Base-by-base conservation (phyloP, 2,113 vertebrate species). In the Megaptera novaeangliae region DNA sequence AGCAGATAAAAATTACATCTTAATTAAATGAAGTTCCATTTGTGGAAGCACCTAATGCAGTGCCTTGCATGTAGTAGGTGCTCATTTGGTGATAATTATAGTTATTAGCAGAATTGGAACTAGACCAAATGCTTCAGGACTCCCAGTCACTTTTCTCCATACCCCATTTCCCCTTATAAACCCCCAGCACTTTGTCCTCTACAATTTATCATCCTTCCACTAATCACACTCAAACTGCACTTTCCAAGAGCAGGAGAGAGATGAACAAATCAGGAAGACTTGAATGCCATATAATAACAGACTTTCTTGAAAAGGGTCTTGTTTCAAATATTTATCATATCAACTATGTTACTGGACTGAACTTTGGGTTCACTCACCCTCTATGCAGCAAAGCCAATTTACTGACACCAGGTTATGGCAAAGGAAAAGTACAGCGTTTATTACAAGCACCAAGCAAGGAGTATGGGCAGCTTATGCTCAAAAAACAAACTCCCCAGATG, bases 1-100 rank as follows among this genome's bases (percentile, higher is more conserved):
- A 21, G 46, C 31, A 96, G 63, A 92, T 91, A 92, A 95, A 95
- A 97, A 94, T 63, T 90, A 88, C 72, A 18, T 77, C 46, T 18
- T 78, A 94, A 97, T 89, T 74, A 97, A 90, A 71, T 88, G 64
- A 6, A 71, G 41, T 89, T 84, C 84, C 77, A 49, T 75, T 80
- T 74, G 29, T 96, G 59, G 91, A 41, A 90, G 21, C 57, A 92
- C 64, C 74, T 84, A 88, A 34, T 5, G 55, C 44, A 44, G 61
- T 36, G 14, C n/a, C 77, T 95, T 61, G 77, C 12, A 84, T 59
- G 75, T 6, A 64, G 49, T 36, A 68, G 41, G 59, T 91, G n/a
- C 41, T 86, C 83, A 69, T 78, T 82, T 93, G 57, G 82, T 84
- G 29, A 80, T 92, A 69, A 90, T 95, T 89, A 92, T 4, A 80